Base-by-base conservation (phyloP, 92 coral and sea anemone genomes). In the Bergia puertoricense region DNA sequence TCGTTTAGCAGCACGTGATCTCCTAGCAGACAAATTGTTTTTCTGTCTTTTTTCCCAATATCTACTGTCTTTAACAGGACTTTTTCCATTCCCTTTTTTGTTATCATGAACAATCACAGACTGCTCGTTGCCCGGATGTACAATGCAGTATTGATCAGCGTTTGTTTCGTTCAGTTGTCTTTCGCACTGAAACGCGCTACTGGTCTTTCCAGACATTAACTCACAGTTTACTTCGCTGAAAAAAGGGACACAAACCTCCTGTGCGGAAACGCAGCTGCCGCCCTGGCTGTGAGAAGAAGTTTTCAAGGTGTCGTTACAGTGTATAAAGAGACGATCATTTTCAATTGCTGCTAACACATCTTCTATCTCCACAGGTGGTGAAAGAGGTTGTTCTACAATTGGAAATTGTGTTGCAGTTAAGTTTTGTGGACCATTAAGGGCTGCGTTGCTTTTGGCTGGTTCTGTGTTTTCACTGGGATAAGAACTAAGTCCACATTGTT, bases 1-100 rank as follows among this genome's bases (percentile, higher is more conserved):
- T 81, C 85, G 23, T 20, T 50, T 81, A 0, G 85, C 85, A 81
- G 74, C 85, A 59, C 85, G 72, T 20, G 85, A 81, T 23, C 39
- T 41, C 38, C 13, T 81, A 20, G 85, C 85, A 2, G 85, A 74
- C 68, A 81, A 2, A 10, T 81, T 81, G 37, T 81, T 81, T 38
- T n/a, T 81, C 20, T 41, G 22, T 81, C 85, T 18, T 81, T 46
- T 65, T 4, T 62, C 44, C 85, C 85, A 81, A 43, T 81, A 81
- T 1, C 45, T 62, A 6, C 39, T 62, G 68, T 81, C 85, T 42
- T 81, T 81, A 0, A 59, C 48, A 30, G 30, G 30, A 30, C 30
- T 30, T 30, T 30, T 30, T 30, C 0, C 30, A 30, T 30, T 30
- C 30, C 30, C 30, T 30, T 30, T 30, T 30, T 30, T 30, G 30